Conservation (phyloP, 2,113 vertebrate genomes). For the Stomatorhinus ivindoensis region DNA sequence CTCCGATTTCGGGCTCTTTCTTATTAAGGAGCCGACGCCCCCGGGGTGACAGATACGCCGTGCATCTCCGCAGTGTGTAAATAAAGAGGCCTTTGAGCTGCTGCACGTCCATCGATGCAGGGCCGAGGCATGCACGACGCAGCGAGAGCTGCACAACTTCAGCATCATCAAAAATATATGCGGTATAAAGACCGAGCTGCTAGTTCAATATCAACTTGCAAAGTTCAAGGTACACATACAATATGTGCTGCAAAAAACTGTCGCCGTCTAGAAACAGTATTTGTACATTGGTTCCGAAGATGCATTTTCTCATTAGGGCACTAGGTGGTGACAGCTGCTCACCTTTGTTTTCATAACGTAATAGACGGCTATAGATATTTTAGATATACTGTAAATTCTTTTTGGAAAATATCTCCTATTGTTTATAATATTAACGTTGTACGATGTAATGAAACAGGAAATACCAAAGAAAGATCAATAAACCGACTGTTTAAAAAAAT, state of each 20-base stretch:
- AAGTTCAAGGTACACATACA: slow-evolving; percentile 11
- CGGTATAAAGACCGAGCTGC: background rate
- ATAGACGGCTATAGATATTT: background rate
- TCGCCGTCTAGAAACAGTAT: slow-evolving; percentile 35
- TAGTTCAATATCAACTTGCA: background rate
- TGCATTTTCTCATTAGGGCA: background rate
- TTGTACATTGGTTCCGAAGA: background rate
- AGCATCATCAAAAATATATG: slow-evolving; percentile 12
- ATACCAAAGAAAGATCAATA: background rate
- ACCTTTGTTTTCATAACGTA: background rate
- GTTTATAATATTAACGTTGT: background rate
- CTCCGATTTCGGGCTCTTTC: background rate
- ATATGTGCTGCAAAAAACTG: slow-evolving; percentile 20
- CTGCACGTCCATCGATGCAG: background rate
- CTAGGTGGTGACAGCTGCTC: background rate
- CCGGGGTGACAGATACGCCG: background rate
- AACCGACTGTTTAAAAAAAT: background rate
- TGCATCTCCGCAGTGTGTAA: background rate
- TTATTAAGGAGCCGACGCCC: background rate
- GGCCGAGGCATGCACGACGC: background rate
- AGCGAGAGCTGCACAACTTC: background rate
- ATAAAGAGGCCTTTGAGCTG: background rate
- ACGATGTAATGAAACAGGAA: background rate
- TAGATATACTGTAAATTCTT: too few relatives aligned
- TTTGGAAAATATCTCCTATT: too few relatives aligned